These are phyloP conservation scores for Halisarca cf. caerulea DNA, from an alignment of 37 sponge, comb jelly and placozoan species.

Conservation along the genomic window DNA sequence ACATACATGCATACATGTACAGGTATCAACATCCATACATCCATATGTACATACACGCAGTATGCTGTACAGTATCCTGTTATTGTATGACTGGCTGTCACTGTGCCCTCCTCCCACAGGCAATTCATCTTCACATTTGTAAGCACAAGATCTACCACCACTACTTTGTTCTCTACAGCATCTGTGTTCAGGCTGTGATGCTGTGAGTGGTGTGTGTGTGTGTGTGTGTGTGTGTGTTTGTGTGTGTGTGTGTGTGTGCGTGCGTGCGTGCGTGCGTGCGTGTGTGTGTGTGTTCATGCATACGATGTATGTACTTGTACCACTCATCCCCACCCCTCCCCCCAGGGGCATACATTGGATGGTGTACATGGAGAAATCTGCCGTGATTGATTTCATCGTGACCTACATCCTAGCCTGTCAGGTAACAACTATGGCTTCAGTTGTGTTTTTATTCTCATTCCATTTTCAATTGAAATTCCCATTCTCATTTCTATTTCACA, in stretches of 20 bases:
- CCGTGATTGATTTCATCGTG: slow-evolving; percentile 48
- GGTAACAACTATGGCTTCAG: slow-evolving; percentile 21
- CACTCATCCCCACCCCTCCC: not conserved
- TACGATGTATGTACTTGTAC: no score
- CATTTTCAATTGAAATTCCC: no score
- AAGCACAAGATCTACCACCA: slow-evolving; percentile 60
- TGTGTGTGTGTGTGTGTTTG: slow-evolving; percentile 22
- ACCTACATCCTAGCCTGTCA: slow-evolving; percentile 56
- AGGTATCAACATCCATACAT: no score
- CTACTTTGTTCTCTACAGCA: slow-evolving; percentile 54
- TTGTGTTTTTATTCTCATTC: no score
- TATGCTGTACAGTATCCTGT: no score
- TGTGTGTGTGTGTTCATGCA: slow-evolving; percentile 5
- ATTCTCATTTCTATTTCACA: no score
- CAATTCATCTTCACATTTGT: slow-evolving; percentile 64
- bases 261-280: not conserved
- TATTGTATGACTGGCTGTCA: not conserved
- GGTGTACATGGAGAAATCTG: not conserved
- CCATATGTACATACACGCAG: not conserved
- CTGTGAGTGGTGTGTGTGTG: slow-evolving; percentile 21
- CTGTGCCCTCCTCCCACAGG: slow-evolving; percentile 25
- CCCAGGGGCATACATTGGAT: not conserved
- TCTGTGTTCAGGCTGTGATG: not conserved
- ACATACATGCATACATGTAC: no score
- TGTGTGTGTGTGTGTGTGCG: slow-evolving; percentile 17